Evolutionary conservation across 2,888 invertebrate species (phyloP), one percentile per base, ranked within the genome.

Genomic region (Junonia oenone): DNA sequence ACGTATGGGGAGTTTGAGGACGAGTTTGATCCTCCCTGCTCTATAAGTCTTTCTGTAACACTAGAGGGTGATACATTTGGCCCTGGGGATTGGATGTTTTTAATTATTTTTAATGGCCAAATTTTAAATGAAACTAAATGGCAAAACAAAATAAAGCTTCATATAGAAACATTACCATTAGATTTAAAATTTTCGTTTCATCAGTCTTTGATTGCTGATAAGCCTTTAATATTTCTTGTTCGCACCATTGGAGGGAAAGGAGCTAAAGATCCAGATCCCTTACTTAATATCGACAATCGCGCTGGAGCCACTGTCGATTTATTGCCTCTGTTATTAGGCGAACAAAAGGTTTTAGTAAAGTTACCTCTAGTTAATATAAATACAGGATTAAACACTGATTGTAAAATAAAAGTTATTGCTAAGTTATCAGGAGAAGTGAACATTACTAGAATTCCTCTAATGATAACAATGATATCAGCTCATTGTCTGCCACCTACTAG

Each of bases 291-390:
- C 1, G 87, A 88, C 19, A 89, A 88, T 67, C 72, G 73, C 29
- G 83, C 81, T 37, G 88, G 88, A 15, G 86, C 76, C 2, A 77
- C 75, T 14, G 67, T 86, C 8, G 89, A 89, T 65, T 70, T 90
- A 49, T 72, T 81, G 59, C 87, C 90, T 19, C 66, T 90, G 22
- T 51, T 84, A 15, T 62, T 86, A 33, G 88, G 89, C 14, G 81
- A 85, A 63, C 68, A 79, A 61, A 67, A 75, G 55, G 61, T 88
- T 40, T 67, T 64, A 45, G 35, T 70, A 5, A 71, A 65, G 45
- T 64, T 81, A 1, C 71, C 70, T 13, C 63, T 90, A 52, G 49
- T 78, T 27, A 62, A 63, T 14, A 64, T 80, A 11, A 51, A 38
- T 5, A 76, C 81, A 4, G 87, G 83, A n/a, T 59, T 70, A 52